Conservation (phyloP, 2,113 vertebrate genomes). For the cat (Felis catus) region F.catus_Fca126_mat1.0 CM031419.1:156456001-156456500, state of each 20-base stretch:
- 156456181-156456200: constrained; percentile 69
- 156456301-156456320: background rate
- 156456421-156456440: background rate
- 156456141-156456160: constrained; percentile 77
- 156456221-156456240: constrained; percentile 55
- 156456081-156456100: constrained; percentile 63
- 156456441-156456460: constrained; percentile 42
- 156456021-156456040: constrained; percentile 75
- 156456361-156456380: constrained; percentile 30
- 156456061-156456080: constrained; percentile 79
- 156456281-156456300: background rate
- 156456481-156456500: constrained; percentile 47
- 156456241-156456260: constrained; percentile 53
- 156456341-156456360: background rate
- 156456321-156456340: constrained; percentile 24
- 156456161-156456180: constrained; percentile 55
- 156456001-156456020: constrained; percentile 72
- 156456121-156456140: constrained; percentile 75
- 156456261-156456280: constrained; percentile 33
- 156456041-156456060: constrained; percentile 54
- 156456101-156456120: constrained; percentile 71
- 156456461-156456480: constrained; percentile 21
- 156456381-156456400: constrained; percentile 39
- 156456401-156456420: background rate
- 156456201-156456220: constrained; percentile 60